Evolutionary conservation across 2,797 vertebrate genomes (phyloP).

Genomic region (Macropus fuliginosus): DNA sequence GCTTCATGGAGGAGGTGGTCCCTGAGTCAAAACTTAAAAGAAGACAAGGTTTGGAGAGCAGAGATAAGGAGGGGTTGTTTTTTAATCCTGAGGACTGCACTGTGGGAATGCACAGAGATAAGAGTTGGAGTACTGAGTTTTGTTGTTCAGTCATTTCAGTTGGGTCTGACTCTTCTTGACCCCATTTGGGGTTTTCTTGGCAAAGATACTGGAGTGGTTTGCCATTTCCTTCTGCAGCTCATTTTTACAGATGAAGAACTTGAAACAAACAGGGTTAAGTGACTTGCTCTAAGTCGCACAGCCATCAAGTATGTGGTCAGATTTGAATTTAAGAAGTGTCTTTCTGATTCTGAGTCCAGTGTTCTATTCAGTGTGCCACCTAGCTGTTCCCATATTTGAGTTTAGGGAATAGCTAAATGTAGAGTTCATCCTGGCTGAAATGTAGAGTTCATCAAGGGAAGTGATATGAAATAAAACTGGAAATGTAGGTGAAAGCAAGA

Average conservation of each 20-base stretch:
- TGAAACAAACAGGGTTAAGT: no score
- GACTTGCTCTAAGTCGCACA: no score
- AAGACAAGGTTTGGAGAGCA: background rate
- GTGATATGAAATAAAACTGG: background rate
- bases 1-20: background rate
- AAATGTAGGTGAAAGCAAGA: background rate
- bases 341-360: no score
- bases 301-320: no score
- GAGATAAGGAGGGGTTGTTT: background rate
- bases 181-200: no score
- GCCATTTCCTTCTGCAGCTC: no score
- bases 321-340: no score
- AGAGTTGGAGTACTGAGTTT: background rate
- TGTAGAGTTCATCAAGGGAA: background rate
- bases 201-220: no score
- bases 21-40: background rate
- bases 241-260: no score
- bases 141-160: no score
- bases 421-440: background rate
- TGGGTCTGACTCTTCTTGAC: no score
- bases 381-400: background rate
- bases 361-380: no score
- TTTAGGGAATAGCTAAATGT: background rate
- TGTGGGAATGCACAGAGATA: background rate
- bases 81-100: background rate